Conservation (phyloP, 2,797 vertebrate species). For the Chromobotia macracanthus region DNA sequence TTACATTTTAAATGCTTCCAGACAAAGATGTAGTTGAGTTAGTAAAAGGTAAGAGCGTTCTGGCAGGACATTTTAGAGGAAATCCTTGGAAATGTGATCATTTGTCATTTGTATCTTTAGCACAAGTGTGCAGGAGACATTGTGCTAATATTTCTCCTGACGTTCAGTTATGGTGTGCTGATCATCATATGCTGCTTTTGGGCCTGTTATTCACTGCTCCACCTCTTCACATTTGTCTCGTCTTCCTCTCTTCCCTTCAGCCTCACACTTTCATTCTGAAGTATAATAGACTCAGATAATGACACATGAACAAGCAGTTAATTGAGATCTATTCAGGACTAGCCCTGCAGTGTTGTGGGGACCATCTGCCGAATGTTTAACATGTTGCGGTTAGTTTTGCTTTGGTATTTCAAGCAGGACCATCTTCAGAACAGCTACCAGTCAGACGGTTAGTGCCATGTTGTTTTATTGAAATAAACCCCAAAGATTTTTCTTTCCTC, state of each 20-base stretch:
- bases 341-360: constrained; percentile 49
- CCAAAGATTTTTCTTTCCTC: neutral
- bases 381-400: constrained; percentile 50
- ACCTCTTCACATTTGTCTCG: neutral
- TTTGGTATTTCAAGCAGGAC: constrained; percentile 33
- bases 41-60: too few relatives aligned
- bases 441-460: constrained; percentile 33
- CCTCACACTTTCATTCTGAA: constrained; percentile 50
- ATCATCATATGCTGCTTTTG: constrained; percentile 13
- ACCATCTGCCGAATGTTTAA: constrained; percentile 38
- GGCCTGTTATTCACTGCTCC: constrained; percentile 20
- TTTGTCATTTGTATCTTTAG: too few relatives aligned
- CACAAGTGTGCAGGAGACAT: neutral
- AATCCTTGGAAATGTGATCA: too few relatives aligned
- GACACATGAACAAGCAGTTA: constrained; percentile 60
- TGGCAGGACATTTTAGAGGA: too few relatives aligned
- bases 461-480: neutral
- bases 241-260: constrained; percentile 24
- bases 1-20: too few relatives aligned
- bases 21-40: too few relatives aligned
- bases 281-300: constrained; percentile 60
- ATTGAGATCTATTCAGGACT: constrained; percentile 64
- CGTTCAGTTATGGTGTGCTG: neutral
- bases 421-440: constrained; percentile 39
- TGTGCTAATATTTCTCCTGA: neutral